These are phyloP conservation scores for Fringilla coelebs DNA, from an alignment of 2,797 vertebrate species.

Conservation along the genomic window DNA sequence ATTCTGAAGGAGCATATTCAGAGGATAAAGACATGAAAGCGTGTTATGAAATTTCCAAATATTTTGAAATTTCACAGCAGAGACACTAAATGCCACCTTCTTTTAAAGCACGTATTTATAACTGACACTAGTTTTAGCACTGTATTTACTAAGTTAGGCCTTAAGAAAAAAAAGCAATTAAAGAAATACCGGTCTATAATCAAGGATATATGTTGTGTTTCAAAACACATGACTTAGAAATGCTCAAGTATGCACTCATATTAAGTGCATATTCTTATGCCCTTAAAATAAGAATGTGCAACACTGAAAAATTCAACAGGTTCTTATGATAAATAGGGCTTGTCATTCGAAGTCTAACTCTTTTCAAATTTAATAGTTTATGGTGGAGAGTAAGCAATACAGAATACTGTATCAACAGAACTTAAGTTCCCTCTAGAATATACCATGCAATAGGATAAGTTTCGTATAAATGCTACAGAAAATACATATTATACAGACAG, in stretches of 20 bases:
- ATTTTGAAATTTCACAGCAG: conserved; percentile 60
- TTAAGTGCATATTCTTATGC: background rate
- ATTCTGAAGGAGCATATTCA: conserved; percentile 55
- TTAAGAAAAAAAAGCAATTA: background rate
- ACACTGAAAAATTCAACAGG: conserved; percentile 38
- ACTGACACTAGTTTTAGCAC: conserved; percentile 1
- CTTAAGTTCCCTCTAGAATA: background rate
- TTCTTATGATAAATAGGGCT: background rate
- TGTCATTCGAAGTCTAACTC: background rate
- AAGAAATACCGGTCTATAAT: background rate
- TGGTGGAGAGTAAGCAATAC: background rate
- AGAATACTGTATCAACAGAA: background rate
- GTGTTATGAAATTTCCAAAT: conserved; percentile 47
- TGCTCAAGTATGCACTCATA: background rate
- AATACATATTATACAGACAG: background rate
- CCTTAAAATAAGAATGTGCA: background rate
- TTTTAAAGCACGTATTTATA: conserved; percentile 46
- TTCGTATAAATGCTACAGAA: background rate
- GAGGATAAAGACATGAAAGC: conserved; percentile 48
- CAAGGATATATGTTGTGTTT: background rate
- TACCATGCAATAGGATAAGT: background rate
- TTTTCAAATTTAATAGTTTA: background rate
- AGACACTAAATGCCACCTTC: conserved; percentile 17
- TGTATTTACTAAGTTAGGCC: background rate
- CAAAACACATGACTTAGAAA: background rate